Conservation (phyloP, 2,888 invertebrate genomes). For the Lepas anatifera region DNA sequence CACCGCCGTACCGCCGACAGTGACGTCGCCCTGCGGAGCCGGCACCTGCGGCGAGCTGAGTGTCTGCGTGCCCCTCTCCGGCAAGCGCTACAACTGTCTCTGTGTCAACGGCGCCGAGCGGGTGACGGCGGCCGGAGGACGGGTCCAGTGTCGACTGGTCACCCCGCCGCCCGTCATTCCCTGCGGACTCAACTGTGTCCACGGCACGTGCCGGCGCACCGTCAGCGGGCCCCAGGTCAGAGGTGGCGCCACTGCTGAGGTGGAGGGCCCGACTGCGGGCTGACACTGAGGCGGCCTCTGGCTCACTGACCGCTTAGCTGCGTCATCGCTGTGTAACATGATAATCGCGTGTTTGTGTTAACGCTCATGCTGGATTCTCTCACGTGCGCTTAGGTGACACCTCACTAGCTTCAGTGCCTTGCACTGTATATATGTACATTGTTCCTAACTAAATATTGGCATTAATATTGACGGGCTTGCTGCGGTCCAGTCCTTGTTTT, state of each 20-base stretch:
- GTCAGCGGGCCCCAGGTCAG: neutral
- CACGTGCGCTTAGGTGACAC: no score
- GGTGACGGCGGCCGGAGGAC: slow-evolving; percentile 23
- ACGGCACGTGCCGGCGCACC: neutral
- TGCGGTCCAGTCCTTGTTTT: no score
- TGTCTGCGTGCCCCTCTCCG: slow-evolving; percentile 40
- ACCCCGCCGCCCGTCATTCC: neutral
- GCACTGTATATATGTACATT: no score
- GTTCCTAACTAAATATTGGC: no score
- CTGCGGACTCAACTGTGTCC: neutral
- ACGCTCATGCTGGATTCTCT: no score
- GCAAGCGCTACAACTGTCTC: slow-evolving; percentile 29
- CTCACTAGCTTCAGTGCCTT: no score
- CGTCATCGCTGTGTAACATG: no score
- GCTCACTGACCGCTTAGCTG: no score
- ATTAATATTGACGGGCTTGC: no score
- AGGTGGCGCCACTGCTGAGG: neutral
- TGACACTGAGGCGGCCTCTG: neutral
- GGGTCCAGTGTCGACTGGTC: neutral
- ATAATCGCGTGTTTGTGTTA: no score
- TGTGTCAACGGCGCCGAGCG: slow-evolving; percentile 32
- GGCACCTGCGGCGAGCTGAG: slow-evolving; percentile 49
- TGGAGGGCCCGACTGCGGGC: neutral
- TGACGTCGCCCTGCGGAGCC: slow-evolving; percentile 41
- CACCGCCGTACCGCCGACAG: slow-evolving; percentile 23